These are phyloP conservation scores for Acestrorhynchus altus DNA, from an alignment of 2,797 vertebrate species.

Conservation along the genomic window DNA sequence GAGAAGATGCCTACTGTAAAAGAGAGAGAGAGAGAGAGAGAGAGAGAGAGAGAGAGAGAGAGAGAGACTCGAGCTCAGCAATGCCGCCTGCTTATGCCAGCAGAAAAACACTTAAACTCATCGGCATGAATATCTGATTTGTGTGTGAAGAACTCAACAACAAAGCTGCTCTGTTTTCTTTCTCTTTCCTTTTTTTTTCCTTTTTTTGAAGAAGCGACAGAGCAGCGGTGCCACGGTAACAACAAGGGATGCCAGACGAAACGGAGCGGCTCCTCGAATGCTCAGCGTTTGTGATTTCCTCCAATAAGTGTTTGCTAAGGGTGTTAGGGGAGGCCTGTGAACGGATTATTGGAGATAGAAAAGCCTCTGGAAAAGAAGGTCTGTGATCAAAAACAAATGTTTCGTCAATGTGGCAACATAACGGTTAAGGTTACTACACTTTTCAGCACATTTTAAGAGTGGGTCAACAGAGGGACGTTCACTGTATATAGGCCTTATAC, in stretches of 20 bases:
- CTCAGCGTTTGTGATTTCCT: conserved; percentile 62
- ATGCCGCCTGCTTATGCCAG: conserved; percentile 79
- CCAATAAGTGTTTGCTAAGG: conserved; percentile 38
- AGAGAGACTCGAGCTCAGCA: conserved; percentile 61
- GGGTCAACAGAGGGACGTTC: too few relatives aligned
- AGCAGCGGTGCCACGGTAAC: conserved; percentile 38
- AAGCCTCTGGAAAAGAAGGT: neutral
- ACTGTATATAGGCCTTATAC: too few relatives aligned
- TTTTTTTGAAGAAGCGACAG: conserved; percentile 73
- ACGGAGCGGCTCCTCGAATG: conserved; percentile 57
- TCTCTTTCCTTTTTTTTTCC: neutral
- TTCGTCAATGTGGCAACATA: neutral
- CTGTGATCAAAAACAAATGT: neutral
- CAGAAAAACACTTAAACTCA: conserved; percentile 81
- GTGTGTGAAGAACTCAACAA: conserved; percentile 77
- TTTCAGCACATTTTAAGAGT: neutral
- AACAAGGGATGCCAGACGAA: conserved; percentile 51
- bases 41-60: conserved; percentile 64
- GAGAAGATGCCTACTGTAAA: conserved; percentile 51
- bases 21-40: conserved; percentile 69
- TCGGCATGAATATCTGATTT: conserved; percentile 78
- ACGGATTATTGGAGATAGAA: neutral
- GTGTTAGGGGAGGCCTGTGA: conserved; percentile 22
- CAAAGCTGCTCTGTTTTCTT: conserved; percentile 69
- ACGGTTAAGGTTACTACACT: neutral